Evolutionary conservation across 2,113 vertebrate species (phyloP).

Genomic region (Scytalopus superciliaris): DNA sequence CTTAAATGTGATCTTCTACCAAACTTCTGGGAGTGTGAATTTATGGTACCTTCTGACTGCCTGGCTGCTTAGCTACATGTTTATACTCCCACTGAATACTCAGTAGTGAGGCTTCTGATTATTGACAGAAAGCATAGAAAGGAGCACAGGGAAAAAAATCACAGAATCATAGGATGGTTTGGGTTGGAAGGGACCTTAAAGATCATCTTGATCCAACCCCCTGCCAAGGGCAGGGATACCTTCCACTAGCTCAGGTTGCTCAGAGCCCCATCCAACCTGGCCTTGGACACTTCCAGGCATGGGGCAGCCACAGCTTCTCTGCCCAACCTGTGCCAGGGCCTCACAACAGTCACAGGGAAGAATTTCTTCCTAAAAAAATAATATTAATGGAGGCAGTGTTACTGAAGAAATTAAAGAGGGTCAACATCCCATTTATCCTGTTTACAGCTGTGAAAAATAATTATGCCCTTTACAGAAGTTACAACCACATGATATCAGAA

Average conservation of each 20-base stretch:
- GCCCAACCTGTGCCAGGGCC: background rate
- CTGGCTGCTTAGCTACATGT: background rate
- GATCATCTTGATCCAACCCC: background rate
- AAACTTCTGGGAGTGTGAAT: background rate
- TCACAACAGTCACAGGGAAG: accelerated
- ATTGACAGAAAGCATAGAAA: background rate
- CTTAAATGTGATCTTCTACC: background rate
- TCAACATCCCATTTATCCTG: background rate
- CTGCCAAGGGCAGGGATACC: background rate
- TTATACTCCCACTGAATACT: background rate
- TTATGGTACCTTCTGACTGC: background rate
- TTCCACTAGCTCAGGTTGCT: background rate
- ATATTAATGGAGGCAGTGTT: background rate
- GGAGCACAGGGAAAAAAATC: background rate
- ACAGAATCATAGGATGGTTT: background rate
- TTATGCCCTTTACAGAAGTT: background rate
- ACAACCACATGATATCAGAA: background rate
- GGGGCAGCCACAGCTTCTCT: background rate
- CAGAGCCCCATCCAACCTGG: background rate
- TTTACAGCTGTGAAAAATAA: background rate
- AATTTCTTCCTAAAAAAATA: background rate
- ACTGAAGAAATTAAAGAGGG: background rate
- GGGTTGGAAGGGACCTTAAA: background rate
- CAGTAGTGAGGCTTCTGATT: background rate
- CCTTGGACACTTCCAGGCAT: accelerated